phyloP scores from a whole-genome alignment of 64 coral and sea anemone species.

The Porites australiensis region DNA sequence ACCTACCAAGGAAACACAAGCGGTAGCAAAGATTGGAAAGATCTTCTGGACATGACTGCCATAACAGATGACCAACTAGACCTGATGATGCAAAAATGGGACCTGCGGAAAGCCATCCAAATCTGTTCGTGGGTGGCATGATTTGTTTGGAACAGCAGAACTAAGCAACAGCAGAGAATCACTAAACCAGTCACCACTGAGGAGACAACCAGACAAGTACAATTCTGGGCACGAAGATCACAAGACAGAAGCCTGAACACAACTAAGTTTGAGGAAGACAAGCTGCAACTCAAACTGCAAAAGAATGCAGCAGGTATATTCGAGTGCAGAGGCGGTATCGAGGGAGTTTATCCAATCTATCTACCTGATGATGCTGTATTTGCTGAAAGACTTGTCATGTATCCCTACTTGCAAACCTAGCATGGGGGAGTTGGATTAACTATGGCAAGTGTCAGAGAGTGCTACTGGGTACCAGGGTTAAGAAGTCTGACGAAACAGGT shows the following conservation, averaged over 20 bases:
- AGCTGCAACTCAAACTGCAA: constrained; percentile 54
- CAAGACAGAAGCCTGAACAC: constrained; percentile 23
- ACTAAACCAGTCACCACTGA: constrained; percentile 26
- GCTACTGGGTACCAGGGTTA: constrained; percentile 66
- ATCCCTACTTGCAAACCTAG: constrained; percentile 37
- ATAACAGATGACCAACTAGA: constrained; percentile 33
- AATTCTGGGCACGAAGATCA: constrained; percentile 52
- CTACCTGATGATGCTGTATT: constrained; percentile 26
- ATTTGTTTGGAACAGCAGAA: constrained; percentile 16
- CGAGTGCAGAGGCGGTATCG: constrained; percentile 57
- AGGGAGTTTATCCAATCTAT: constrained; percentile 59
- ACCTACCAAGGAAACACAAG: constrained; percentile 14
- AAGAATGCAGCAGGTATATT: constrained; percentile 46
- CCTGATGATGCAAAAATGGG: constrained; percentile 13
- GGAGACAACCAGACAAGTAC: constrained; percentile 32
- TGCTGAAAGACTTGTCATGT: constrained; percentile 57
- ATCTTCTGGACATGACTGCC: constrained; percentile 21
- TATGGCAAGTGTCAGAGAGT: constrained; percentile 66
- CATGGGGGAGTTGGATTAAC: constrained; percentile 81
- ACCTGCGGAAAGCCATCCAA: constrained; percentile 46
- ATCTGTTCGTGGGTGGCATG: constrained; percentile 17
- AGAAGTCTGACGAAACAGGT: constrained; percentile 24
- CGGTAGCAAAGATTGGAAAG: constrained; percentile 25
- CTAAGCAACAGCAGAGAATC: constrained; percentile 22
- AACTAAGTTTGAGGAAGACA: constrained; percentile 48